Evolutionary conservation across 2,888 invertebrate genomes (phyloP).

Genomic region (Drosophila histrio): DNA sequence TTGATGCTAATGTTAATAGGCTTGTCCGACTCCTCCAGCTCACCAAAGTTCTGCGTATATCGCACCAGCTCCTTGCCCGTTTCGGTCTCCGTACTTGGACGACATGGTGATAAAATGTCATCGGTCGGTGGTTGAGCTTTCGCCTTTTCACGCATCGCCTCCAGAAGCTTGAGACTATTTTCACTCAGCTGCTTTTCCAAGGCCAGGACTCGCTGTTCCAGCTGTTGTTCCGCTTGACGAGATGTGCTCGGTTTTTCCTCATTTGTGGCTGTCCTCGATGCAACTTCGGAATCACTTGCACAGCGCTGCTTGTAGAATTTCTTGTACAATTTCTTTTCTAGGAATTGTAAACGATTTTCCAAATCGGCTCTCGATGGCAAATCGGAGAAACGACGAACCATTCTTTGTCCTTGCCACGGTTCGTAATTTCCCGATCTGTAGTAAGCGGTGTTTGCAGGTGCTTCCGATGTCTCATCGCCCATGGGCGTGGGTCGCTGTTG

Average conservation of each 20-base stretch:
- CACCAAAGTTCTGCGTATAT: conserved; percentile 73
- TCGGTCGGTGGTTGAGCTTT: conserved; percentile 13
- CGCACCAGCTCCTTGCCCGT: conserved; percentile 80
- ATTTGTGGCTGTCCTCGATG: conserved; percentile 63
- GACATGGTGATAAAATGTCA: conserved; percentile 37
- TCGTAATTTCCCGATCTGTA: conserved; percentile 80
- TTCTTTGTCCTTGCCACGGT: conserved; percentile 66
- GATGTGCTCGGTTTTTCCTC: conserved; percentile 70
- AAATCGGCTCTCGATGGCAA: conserved; percentile 82
- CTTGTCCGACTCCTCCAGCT: conserved; percentile 73
- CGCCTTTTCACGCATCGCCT: conserved; percentile 62
- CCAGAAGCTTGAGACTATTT: conserved; percentile 72
- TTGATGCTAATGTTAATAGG: conserved; percentile 82
- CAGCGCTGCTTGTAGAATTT: conserved; percentile 83
- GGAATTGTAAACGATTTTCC: conserved; percentile 81
- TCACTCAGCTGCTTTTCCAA: conserved; percentile 81
- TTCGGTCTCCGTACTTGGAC: conserved; percentile 57
- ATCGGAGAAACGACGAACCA: conserved; percentile 83
- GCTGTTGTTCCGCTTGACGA: conserved; percentile 51
- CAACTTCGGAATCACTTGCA: conserved; percentile 83
- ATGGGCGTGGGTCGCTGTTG: conserved; percentile 62
- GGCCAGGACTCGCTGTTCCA: conserved; percentile 79
- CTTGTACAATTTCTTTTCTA: conserved; percentile 80
- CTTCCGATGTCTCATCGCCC: conserved; percentile 82
- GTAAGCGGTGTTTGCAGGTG: conserved; percentile 83